Evolutionary conservation across 1,140 invertebrate species (phyloP).

Genomic region (Lasioglossum albipes): DNA sequence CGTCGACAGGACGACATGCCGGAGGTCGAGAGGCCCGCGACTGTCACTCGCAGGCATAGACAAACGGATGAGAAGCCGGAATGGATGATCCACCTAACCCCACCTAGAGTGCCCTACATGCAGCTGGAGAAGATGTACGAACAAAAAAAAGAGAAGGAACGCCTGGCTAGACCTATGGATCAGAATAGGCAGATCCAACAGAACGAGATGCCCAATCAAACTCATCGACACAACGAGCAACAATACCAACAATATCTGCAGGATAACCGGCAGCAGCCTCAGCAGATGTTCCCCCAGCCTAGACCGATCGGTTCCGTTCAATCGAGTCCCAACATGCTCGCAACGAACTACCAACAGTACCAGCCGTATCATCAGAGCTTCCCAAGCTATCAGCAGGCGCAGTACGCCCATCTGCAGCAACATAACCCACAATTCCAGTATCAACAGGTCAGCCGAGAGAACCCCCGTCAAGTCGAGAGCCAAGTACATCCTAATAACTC

Average conservation of each 20-base stretch:
- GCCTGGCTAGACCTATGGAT: background rate
- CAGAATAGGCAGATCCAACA: background rate
- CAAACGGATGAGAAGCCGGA: conserved; percentile 67
- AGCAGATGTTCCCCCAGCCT: background rate
- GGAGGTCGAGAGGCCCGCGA: background rate
- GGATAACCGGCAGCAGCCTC: background rate
- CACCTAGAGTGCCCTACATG: conserved; percentile 62
- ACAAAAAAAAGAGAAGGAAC: conserved; percentile 10
- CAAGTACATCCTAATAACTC: background rate
- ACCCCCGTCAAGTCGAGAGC: background rate
- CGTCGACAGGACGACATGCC: background rate
- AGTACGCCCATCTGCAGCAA: conserved; percentile 14
- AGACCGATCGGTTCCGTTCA: background rate
- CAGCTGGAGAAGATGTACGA: conserved; percentile 53
- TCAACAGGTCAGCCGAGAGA: conserved; percentile 9
- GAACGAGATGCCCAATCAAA: background rate
- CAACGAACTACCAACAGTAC: conserved; percentile 5
- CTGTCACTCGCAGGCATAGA: conserved; percentile 1
- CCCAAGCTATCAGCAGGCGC: background rate
- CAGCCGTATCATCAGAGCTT: background rate
- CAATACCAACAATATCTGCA: conserved; percentile 13
- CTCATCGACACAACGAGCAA: background rate
- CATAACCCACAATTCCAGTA: conserved; percentile 15
- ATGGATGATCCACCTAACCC: conserved; percentile 72
- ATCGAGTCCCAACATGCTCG: background rate